These are phyloP conservation scores for Anableps anableps DNA, from an alignment of 2,797 vertebrate species.

Conservation along the genomic window DNA sequence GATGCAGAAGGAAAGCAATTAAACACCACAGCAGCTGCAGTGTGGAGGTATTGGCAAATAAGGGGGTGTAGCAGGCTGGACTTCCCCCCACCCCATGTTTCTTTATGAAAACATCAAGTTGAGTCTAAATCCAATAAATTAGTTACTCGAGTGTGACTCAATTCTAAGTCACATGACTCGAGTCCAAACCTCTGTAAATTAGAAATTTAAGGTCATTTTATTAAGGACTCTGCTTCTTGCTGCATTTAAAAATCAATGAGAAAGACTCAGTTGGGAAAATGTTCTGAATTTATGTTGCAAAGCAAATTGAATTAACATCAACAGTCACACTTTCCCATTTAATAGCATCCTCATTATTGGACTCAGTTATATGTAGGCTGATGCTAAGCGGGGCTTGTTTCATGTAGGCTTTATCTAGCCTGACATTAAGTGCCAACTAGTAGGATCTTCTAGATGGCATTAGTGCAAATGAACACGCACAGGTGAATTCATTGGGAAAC, in stretches of 20 bases:
- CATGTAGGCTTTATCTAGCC: conserved; percentile 21
- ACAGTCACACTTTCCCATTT: conserved; percentile 28
- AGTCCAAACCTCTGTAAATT: not conserved
- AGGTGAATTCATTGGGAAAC: conserved; percentile 35
- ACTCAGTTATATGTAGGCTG: conserved; percentile 34
- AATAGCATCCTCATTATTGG: conserved; percentile 33
- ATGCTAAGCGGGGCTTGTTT: conserved; percentile 22
- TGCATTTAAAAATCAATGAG: conserved; percentile 20
- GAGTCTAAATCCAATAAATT: not conserved
- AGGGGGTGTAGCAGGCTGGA: too few relatives aligned
- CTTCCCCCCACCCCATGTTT: too few relatives aligned
- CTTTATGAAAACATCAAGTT: not conserved
- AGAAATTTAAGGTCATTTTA: not conserved
- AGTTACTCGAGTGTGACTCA: not conserved
- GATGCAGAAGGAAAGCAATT: too few relatives aligned
- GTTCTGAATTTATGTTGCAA: conserved; percentile 13
- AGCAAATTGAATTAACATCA: conserved; percentile 39
- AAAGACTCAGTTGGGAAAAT: conserved; percentile 13
- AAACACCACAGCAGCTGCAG: too few relatives aligned
- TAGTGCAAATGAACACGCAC: conserved; percentile 37
- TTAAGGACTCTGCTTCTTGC: not conserved
- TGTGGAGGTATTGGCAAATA: too few relatives aligned
- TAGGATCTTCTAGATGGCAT: conserved; percentile 14
- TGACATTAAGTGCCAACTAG: conserved; percentile 29
- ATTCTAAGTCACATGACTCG: not conserved